Conservation (phyloP, 2,888 invertebrate species). For the Hydriomena furcata region DNA sequence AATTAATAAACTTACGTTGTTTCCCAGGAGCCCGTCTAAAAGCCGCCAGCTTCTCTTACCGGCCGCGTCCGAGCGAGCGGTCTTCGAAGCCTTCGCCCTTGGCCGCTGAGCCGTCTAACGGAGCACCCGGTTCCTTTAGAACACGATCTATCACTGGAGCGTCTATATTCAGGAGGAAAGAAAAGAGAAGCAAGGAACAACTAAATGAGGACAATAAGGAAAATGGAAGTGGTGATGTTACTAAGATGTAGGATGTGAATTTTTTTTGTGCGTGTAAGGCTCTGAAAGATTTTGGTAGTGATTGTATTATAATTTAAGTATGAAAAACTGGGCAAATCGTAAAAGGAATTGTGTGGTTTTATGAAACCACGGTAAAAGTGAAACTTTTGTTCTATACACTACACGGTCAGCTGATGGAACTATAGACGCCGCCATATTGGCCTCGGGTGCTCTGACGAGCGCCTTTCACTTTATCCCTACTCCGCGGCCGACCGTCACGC, state of each 20-base stretch:
- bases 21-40: constrained; percentile 26
- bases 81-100: constrained; percentile 57
- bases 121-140: constrained; percentile 53
- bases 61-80: constrained; percentile 42
- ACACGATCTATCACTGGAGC: constrained; percentile 51
- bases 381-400: too few species aligned
- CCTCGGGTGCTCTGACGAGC: too few species aligned
- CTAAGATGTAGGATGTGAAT: constrained; percentile 57
- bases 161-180: constrained; percentile 64
- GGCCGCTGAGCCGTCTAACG: constrained; percentile 51
- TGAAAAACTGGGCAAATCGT: too few species aligned
- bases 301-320: too few species aligned
- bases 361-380: too few species aligned
- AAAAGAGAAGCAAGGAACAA: constrained; percentile 53
- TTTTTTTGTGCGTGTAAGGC: too few species aligned
- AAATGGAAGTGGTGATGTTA: constrained; percentile 51
- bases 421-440: too few species aligned
- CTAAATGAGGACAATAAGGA: constrained; percentile 45
- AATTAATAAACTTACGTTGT: neutral
- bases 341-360: too few species aligned
- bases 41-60: constrained; percentile 38
- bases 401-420: too few species aligned
- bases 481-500: too few species aligned
- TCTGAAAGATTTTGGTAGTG: too few species aligned
- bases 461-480: too few species aligned